Evolutionary conservation across 2,113 vertebrate genomes (phyloP), one percentile per base, ranked within the genome.

Genomic region (Brienomyrus longianalis): DNA sequence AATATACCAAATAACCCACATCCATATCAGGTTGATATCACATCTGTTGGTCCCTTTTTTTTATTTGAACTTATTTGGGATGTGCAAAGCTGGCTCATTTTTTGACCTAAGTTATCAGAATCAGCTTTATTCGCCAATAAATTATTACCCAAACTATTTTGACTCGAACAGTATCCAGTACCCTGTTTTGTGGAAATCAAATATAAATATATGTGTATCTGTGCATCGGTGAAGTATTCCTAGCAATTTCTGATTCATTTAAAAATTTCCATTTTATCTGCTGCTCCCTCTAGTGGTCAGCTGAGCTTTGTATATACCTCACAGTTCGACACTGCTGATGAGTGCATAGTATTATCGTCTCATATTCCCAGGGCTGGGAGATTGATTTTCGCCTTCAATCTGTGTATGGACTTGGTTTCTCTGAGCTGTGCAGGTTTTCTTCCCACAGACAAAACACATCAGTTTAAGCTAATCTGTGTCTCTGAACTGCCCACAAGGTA

Each of bases 221-320:
- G 54, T 59, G 10, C 62, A 70, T 70, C 62, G 31, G 0, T 13
- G 62, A 56, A 54, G 48, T 83, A 83, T 83, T 83, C 31, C 27
- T 43, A 50, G 31, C 74, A 56, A 54, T 52, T 15, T 17, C 9
- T 43, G 19, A n/a, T 84, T 85, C 43, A 59, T 59, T 35, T 89
- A 39, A 83, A 89, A 86, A 48, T 62, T 59, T 85, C 89, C 80
- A 43, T 85, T 59, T 31, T 19, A 48, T 10, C 43, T 85, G 43
- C 52, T 89, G 83, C 89, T 45, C 80, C 89, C 80, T 85, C 80
- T 51, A 89, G 83, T 89, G 89, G 83, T 39, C 2, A 21, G 6
- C 15, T 80, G 70, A 77, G 31, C 31, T 77, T 5, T 39, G 5
- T 43, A 39, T 11, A 31, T 13, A 27, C 10, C 35, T 56, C 2